Evolutionary conservation across 2,888 invertebrate genomes (phyloP).

Genomic region (Cheilosia grossa): DNA sequence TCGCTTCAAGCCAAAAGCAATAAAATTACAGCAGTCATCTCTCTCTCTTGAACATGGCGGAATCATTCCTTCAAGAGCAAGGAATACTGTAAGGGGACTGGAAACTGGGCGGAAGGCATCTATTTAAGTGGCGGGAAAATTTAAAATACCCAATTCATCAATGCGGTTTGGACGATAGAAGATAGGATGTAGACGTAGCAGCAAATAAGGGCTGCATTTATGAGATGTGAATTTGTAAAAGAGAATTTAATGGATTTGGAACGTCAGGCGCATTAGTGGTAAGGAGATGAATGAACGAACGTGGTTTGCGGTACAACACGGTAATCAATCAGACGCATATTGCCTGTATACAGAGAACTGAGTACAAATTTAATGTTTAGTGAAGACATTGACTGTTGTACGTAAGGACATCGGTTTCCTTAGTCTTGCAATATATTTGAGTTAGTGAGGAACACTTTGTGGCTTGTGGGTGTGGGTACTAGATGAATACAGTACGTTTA

Average conservation of each 20-base stretch:
- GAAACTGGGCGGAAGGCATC: constrained; percentile 17
- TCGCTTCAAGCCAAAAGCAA: constrained; percentile 1
- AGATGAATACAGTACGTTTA: too few relatives aligned
- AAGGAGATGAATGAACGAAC: constrained; percentile 11
- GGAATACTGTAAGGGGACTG: not conserved
- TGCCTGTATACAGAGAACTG: not conserved
- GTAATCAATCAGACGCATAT: constrained; percentile 45
- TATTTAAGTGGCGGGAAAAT: constrained; percentile 41
- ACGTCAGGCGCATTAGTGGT: constrained; percentile 22
- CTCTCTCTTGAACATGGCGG: not conserved
- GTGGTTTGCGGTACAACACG: constrained; percentile 22
- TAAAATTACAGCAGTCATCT: constrained; percentile 23
- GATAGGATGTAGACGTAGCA: not conserved
- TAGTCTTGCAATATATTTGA: too few relatives aligned
- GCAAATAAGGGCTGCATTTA: constrained; percentile 14
- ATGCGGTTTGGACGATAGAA: not conserved
- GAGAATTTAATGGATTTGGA: constrained; percentile 9
- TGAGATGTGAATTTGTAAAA: constrained; percentile 6
- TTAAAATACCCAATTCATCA: constrained; percentile 49
- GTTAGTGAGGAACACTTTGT: too few relatives aligned
- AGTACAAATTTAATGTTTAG: too few relatives aligned
- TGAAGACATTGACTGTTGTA: too few relatives aligned
- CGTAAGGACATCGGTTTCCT: too few relatives aligned
- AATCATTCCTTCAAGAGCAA: not conserved
- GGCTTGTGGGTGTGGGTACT: too few relatives aligned